These are phyloP conservation scores for Eledone cirrhosa DNA, from an alignment of 2,888 invertebrate genomes.

Conservation along the genomic window DNA sequence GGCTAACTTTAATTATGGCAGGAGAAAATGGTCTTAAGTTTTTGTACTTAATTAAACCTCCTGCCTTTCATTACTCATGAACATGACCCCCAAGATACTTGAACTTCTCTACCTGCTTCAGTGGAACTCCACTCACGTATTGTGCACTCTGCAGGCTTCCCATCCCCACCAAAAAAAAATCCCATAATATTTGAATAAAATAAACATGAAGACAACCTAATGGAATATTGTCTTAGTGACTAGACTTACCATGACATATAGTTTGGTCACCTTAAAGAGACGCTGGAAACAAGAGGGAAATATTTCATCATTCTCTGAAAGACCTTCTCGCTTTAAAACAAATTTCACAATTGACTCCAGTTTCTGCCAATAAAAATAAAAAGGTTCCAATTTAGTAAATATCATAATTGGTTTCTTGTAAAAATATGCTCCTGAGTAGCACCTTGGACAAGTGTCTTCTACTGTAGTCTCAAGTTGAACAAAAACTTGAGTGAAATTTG, in stretches of 20 bases:
- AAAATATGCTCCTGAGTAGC: not conserved
- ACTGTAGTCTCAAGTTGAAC: no score
- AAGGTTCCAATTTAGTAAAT: not conserved
- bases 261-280: constrained; percentile 55
- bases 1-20: no score
- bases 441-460: not conserved
- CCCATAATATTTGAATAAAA: not conserved
- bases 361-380: constrained; percentile 41
- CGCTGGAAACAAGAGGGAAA: constrained; percentile 49
- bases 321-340: constrained; percentile 46
- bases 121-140: no score
- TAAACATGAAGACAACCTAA: not conserved
- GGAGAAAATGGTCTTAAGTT: no score
- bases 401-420: not conserved
- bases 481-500: no score
- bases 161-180: no score
- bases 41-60: no score
- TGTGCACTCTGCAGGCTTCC: no score
- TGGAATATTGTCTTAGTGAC: not conserved
- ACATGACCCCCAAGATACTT: no score
- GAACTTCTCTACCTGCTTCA: no score
- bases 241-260: constrained; percentile 54
- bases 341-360: constrained; percentile 49
- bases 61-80: no score
- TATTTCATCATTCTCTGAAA: constrained; percentile 42